phyloP scores from a whole-genome alignment of 2,888 invertebrate genomes.

The Ceraclea dissimilis region DNA sequence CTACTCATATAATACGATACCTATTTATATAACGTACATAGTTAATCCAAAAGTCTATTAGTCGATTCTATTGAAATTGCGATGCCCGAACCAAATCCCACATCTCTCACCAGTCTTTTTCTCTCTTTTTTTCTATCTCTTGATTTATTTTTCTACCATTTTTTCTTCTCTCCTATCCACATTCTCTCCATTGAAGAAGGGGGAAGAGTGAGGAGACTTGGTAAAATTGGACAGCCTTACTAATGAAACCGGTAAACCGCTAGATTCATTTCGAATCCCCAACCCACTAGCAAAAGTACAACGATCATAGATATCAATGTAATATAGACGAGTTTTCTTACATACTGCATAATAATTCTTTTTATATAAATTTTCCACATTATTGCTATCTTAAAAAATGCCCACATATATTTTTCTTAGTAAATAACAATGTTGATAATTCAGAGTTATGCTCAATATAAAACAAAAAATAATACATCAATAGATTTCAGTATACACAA shows the following conservation, averaged over 20 bases:
- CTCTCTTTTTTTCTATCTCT: slow-evolving; percentile 11
- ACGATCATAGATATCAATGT: too few species aligned
- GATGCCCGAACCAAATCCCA: slow-evolving; percentile 22
- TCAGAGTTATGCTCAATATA: too few species aligned
- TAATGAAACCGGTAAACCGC: slow-evolving; percentile 27
- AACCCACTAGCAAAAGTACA: not conserved
- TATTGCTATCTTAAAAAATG: too few species aligned
- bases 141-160: not conserved
- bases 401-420: too few species aligned
- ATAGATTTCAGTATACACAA: too few species aligned
- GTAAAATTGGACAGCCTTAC: slow-evolving; percentile 26
- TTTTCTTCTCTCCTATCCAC: slow-evolving; percentile 2
- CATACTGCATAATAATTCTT: too few species aligned
- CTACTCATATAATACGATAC: too few species aligned
- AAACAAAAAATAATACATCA: too few species aligned
- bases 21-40: slow-evolving; percentile 4
- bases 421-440: too few species aligned
- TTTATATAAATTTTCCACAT: too few species aligned
- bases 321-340: too few species aligned
- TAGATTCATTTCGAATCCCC: slow-evolving; percentile 25
- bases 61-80: slow-evolving; percentile 22
- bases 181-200: slow-evolving; percentile 18
- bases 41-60: slow-evolving; percentile 26
- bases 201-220: slow-evolving; percentile 13
- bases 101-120: slow-evolving; percentile 24